These are phyloP conservation scores for Otis tarda DNA, from an alignment of 2,113 vertebrate species.

Conservation along the genomic window DNA sequence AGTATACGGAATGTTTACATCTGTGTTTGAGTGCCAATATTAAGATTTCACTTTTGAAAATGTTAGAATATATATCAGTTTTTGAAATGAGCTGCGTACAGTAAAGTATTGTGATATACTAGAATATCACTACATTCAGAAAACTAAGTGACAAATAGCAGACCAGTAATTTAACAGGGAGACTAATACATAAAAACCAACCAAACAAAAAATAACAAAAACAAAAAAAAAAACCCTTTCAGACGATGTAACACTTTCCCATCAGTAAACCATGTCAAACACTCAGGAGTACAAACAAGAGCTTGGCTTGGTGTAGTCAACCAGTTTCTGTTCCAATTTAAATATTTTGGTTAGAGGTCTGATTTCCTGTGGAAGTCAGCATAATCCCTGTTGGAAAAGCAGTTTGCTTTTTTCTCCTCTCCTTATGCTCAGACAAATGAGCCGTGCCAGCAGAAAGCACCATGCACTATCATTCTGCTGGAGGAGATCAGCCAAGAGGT, in stretches of 20 bases:
- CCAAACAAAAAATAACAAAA: background rate
- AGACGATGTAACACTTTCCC: background rate
- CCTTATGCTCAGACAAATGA: background rate
- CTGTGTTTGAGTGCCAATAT: background rate
- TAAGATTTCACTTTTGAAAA: background rate
- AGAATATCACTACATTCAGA: background rate
- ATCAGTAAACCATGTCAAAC: background rate
- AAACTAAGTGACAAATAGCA: background rate
- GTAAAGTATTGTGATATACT: background rate
- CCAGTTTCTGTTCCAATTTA: constrained; percentile 8
- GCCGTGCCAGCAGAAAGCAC: background rate
- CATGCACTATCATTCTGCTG: background rate
- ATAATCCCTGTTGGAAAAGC: background rate
- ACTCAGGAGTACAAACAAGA: background rate
- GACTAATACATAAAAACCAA: background rate
- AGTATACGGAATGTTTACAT: background rate
- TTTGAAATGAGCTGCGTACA: background rate
- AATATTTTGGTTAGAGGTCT: constrained; percentile 44
- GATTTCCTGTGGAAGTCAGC: background rate
- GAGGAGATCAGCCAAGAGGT: background rate
- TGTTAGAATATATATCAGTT: background rate
- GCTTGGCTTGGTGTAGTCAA: background rate
- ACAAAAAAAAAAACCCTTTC: background rate
- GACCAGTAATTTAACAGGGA: background rate
- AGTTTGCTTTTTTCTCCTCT: constrained; percentile 11